Conservation (phyloP, 2,797 vertebrate genomes). For the Acanthurus tractus region DNA sequence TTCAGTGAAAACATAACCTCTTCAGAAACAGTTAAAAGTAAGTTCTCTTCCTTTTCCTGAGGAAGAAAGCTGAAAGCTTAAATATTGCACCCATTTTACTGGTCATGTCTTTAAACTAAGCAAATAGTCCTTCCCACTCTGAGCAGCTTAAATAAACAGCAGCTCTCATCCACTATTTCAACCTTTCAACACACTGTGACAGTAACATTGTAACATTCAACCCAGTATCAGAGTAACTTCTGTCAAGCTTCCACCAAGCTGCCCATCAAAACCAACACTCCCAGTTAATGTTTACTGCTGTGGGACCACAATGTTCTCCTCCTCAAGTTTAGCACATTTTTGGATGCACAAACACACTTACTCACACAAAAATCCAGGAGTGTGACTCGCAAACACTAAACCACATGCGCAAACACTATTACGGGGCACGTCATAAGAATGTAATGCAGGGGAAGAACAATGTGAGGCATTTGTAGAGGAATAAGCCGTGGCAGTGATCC, state of each 20-base stretch:
- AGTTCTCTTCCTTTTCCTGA: too few relatives aligned
- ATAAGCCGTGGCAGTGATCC: slow-evolving; percentile 66
- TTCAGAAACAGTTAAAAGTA: too few relatives aligned
- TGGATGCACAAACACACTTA: slow-evolving; percentile 7
- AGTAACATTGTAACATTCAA: slow-evolving; percentile 6
- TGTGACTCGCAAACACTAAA: slow-evolving; percentile 35
- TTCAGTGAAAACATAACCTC: too few relatives aligned
- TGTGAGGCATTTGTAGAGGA: slow-evolving; percentile 74
- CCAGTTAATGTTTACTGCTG: slow-evolving; percentile 7
- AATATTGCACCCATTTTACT: neutral
- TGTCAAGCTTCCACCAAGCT: slow-evolving; percentile 2
- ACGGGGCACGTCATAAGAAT: slow-evolving; percentile 56
- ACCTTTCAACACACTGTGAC: slow-evolving; percentile 14
- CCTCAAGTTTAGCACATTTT: slow-evolving; percentile 4
- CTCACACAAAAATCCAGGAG: slow-evolving; percentile 11
- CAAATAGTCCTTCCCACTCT: neutral
- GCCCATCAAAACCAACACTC: slow-evolving; percentile 5
- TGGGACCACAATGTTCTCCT: slow-evolving; percentile 22
- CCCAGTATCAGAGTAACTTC: slow-evolving; percentile 13
- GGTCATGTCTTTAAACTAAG: neutral
- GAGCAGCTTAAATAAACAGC: neutral
- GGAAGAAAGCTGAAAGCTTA: neutral
- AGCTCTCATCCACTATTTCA: neutral
- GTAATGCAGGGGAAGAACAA: slow-evolving; percentile 67
- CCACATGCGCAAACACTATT: slow-evolving; percentile 30